Conservation (phyloP, 2,888 invertebrate genomes). For the Vanessa cardui region DNA sequence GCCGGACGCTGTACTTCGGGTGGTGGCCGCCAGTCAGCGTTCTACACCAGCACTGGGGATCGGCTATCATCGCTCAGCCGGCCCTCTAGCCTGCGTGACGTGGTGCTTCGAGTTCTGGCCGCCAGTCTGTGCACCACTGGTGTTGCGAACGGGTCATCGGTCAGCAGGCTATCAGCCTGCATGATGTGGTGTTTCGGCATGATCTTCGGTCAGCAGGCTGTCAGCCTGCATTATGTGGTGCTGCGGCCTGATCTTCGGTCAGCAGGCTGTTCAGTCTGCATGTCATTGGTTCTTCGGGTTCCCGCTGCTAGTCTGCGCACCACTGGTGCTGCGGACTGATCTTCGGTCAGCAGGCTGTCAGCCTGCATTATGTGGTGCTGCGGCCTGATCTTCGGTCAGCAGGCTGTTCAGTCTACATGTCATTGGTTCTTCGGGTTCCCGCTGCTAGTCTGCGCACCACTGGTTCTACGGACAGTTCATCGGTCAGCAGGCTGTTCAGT, state of each 20-base stretch:
- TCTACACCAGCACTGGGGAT: background rate
- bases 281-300: background rate
- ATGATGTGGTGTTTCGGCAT: background rate
- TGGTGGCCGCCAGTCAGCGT: background rate
- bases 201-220: background rate
- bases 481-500: background rate
- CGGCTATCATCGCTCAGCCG: background rate
- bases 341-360: background rate
- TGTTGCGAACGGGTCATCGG: background rate
- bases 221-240: too few relatives aligned
- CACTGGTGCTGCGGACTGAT: background rate
- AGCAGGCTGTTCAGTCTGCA: background rate
- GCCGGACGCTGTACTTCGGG: background rate
- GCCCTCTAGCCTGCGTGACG: background rate
- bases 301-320: background rate
- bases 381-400: background rate
- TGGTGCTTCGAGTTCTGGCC: background rate
- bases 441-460: background rate
- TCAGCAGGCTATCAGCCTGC: background rate
- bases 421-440: too few relatives aligned
- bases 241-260: background rate
- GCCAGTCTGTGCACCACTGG: background rate
- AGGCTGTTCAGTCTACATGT: background rate
- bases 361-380: background rate
- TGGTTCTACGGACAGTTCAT: background rate